Conservation (phyloP, 2,797 vertebrate genomes). For the Vultur gryphus region DNA sequence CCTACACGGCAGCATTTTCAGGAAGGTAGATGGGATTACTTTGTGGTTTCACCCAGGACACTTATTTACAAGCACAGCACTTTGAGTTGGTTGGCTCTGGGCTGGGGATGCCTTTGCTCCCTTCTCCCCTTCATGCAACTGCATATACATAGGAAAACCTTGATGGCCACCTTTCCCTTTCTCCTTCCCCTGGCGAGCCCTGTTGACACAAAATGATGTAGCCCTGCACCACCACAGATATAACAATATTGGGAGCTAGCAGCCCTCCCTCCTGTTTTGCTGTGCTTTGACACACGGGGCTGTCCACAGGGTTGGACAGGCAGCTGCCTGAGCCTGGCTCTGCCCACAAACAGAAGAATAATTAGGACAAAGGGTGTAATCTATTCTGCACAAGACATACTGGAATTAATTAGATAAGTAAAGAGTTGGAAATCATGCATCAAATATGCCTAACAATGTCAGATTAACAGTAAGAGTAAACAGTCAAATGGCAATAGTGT, state of each 20-base stretch:
- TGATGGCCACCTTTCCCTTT: background rate
- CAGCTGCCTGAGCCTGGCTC: background rate
- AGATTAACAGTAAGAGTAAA: conserved; percentile 61
- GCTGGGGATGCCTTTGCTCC: background rate
- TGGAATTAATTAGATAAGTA: conserved; percentile 30
- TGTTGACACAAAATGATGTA: background rate
- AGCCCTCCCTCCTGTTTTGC: background rate
- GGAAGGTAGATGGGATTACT: background rate
- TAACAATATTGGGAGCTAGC: background rate
- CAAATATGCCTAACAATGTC: conserved; percentile 44
- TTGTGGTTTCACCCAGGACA: background rate
- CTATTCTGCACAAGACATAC: background rate
- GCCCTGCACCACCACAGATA: background rate
- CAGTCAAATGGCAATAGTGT: background rate
- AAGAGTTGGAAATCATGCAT: conserved; percentile 52
- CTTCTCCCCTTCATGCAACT: background rate
- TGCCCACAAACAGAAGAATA: background rate
- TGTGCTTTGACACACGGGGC: background rate
- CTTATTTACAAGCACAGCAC: background rate
- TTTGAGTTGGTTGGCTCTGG: background rate
- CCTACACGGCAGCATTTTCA: background rate
- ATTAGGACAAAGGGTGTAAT: background rate
- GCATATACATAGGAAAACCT: background rate
- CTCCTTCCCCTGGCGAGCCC: background rate
- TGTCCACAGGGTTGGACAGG: background rate